Base-by-base conservation (phyloP, 2,888 invertebrate species). In the Rugalucina vietnamica region DNA sequence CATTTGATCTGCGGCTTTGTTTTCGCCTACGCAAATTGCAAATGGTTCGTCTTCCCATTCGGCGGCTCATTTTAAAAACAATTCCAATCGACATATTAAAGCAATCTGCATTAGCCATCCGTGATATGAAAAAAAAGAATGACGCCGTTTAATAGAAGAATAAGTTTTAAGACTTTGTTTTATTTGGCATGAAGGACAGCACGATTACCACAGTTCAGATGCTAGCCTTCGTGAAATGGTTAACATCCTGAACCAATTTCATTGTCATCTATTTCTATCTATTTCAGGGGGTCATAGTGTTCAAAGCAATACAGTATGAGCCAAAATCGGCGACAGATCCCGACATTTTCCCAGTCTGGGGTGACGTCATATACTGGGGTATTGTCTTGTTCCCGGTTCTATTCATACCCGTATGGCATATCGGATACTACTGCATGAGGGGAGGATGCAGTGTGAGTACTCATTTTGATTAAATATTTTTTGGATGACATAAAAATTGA, bases 241-340 rank as follows among this genome's bases (percentile, higher is more conserved):
- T n/a, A n/a, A n/a, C n/a, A n/a, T n/a, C n/a, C n/a, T n/a, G n/a
- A n/a, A n/a, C n/a, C n/a, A n/a, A n/a, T n/a, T n/a, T n/a, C n/a
- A n/a, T n/a, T n/a, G n/a, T n/a, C n/a, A n/a, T n/a, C n/a, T n/a
- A n/a, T n/a, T 75, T 29, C 10, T n/a, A 14, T 75, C 27, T 34
- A 43, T 81, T 82, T 4, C 87, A 93, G 94, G 91, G 84, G 5
- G 88, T 92, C 34, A 91, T 93, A 14, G 87, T 93, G 5, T 93
- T 93, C 84, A 92, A 91, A 54, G 86, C 90, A 10, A 86, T 91
- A 24, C 90, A 92, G 73, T 92, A 93, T 76, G 87, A 91, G 36
- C 90, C 93, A 8, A 85, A 92, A 65, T 81, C 79, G 29, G 80
- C 86, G 39, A 90, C 82, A 5, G 75, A 86, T 57, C 88, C 86